Base-by-base conservation (phyloP, 2,797 vertebrate genomes). In the Helarctos malayanus region DNA sequence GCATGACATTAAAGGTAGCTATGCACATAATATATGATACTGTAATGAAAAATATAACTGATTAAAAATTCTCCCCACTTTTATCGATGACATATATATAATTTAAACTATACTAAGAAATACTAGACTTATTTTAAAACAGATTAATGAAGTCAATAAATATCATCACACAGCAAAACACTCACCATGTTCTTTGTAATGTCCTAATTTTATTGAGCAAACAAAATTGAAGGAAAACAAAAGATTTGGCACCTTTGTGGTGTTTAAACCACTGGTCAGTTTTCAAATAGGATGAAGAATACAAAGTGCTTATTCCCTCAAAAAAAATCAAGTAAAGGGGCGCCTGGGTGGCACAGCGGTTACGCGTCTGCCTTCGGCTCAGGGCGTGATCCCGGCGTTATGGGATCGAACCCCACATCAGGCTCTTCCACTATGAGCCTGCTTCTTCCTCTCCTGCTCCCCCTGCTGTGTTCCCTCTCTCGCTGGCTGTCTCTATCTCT, bases 141-240 rank as follows among this genome's bases (percentile, higher is more conserved):
- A 29, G 0, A 81, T 63, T 82, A 88, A 97, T 49, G 94, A 89
- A 69, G 63, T 89, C 21, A 19, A 80, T 3, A 96, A 94, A 63
- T 52, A 91, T 25, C 11, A 61, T 75, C 25, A 73, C 18, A 65
- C 6, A 92, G 79, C 21, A 94, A 95, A 97, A 61, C 68, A 68
- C 47, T 79, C 65, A 49, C 71, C 32, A 84, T 13, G 14, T 69
- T 92, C 61, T 92, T 80, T 69, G 49, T 29, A 65, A 90, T 78
- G n/a, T 2, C 27, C 27, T 73, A n/a, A 54, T 94, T 96, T 91
- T 95, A 88, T 9, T 76, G 41, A 59, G 75, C 57, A 87, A 94
- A 91, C 35, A 93, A 89, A 97, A 95, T 56, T 56, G 63, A 47
- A 98, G 76, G 59, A 61, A 47, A 93, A 90, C 57, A 91, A 93